Evolutionary conservation across 2,797 vertebrate species (phyloP).

Genomic region (Apogon hyalosoma): DNA sequence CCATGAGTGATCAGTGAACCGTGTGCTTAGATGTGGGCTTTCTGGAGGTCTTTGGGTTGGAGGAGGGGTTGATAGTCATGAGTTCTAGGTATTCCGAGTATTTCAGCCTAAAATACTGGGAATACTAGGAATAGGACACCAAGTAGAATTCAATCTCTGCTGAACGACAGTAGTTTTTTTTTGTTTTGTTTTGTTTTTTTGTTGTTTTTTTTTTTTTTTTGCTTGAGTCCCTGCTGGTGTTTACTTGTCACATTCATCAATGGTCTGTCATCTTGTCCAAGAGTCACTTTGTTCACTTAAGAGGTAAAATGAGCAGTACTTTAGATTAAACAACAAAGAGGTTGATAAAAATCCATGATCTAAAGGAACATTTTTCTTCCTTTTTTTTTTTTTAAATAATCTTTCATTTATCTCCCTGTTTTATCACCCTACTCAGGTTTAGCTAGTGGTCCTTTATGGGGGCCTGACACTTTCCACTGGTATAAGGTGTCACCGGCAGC

Average conservation of each 20-base stretch:
- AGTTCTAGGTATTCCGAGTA: conserved; percentile 10
- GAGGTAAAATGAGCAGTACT: too few species aligned
- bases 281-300: too few species aligned
- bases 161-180: neutral
- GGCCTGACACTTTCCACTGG: neutral
- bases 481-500: neutral
- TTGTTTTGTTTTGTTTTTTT: too few species aligned
- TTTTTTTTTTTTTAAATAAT: too few species aligned
- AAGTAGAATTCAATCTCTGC: conserved; percentile 1
- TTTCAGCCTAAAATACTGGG: conserved; percentile 8
- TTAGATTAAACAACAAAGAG: too few species aligned
- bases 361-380: too few species aligned
- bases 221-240: too few species aligned
- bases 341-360: too few species aligned
- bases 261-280: too few species aligned
- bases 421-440: neutral
- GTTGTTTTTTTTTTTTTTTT: too few species aligned
- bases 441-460: neutral
- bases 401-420: conserved; percentile 1
- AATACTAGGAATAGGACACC: conserved; percentile 22
- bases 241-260: too few species aligned
- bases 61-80: conserved; percentile 39
- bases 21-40: conserved; percentile 49
- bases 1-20: conserved; percentile 63
- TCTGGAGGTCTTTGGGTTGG: conserved; percentile 34